phyloP scores from a whole-genome alignment of 2,888 invertebrate species.

The Ophraella communa region DNA sequence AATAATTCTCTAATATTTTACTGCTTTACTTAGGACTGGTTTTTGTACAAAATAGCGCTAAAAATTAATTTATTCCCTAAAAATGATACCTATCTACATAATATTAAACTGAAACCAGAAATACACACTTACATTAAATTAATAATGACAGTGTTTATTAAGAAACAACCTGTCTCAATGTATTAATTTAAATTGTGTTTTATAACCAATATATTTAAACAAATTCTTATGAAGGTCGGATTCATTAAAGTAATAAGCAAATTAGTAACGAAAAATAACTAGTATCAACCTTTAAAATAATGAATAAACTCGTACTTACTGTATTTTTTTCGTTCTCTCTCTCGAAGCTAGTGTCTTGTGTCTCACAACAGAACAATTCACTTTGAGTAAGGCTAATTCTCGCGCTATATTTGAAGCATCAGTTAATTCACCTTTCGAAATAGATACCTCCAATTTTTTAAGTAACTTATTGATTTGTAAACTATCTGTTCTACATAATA shows the following conservation, averaged over 20 bases:
- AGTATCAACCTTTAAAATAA: no score
- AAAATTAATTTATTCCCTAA: no score
- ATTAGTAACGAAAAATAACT: background rate
- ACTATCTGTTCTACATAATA: constrained; percentile 63
- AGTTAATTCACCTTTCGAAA: constrained; percentile 76
- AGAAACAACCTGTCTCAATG: background rate
- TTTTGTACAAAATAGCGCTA: no score
- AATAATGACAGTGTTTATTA: no score
- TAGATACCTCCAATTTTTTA: constrained; percentile 76
- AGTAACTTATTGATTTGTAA: constrained; percentile 68
- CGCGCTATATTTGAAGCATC: constrained; percentile 78
- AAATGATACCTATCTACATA: no score
- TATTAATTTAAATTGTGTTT: no score
- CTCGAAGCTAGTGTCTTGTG: constrained; percentile 48
- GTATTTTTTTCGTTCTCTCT: constrained; percentile 34
- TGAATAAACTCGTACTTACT: constrained; percentile 31
- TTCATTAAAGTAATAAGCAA: background rate
- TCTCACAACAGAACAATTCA: constrained; percentile 74
- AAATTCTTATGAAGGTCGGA: background rate
- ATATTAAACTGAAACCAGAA: no score
- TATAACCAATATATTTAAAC: background rate
- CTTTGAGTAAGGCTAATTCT: constrained; percentile 77
- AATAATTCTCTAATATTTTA: no score
- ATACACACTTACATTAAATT: no score
- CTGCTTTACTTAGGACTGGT: no score